phyloP scores from a whole-genome alignment of 2,797 vertebrate genomes.

The Helostoma temminkii region DNA sequence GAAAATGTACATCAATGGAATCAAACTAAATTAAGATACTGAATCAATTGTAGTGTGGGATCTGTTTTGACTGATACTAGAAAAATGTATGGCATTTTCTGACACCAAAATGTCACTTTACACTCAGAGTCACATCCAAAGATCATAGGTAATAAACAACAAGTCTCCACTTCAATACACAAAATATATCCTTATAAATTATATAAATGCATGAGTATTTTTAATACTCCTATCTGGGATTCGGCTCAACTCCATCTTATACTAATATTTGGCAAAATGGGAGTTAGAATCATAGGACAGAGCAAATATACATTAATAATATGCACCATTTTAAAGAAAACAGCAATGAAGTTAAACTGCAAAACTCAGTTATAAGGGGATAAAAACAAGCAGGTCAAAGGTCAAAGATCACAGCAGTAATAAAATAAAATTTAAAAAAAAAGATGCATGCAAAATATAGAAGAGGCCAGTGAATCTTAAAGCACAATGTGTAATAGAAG shows the following conservation, averaged over 20 bases:
- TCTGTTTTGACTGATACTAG: conserved; percentile 76
- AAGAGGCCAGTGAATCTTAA: conserved; percentile 77
- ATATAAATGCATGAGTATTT: conserved; percentile 84
- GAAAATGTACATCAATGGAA: conserved; percentile 88
- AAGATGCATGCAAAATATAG: conserved; percentile 81
- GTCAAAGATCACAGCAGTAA: conserved; percentile 68
- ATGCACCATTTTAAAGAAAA: conserved; percentile 75
- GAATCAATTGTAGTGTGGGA: conserved; percentile 72
- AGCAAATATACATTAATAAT: conserved; percentile 74
- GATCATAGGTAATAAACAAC: conserved; percentile 83
- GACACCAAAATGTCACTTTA: conserved; percentile 82
- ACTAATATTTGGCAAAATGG: conserved; percentile 83
- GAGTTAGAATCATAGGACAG: conserved; percentile 65
- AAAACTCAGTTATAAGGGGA: conserved; percentile 58
- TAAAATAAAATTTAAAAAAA: too few species aligned
- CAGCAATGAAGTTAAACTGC: conserved; percentile 55
- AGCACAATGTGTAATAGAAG: conserved; percentile 79
- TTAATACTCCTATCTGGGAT: conserved; percentile 76
- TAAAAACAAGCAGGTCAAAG: conserved; percentile 70
- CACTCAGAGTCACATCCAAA: conserved; percentile 81
- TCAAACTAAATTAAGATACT: conserved; percentile 81
- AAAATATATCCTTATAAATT: conserved; percentile 90
- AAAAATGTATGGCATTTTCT: conserved; percentile 80
- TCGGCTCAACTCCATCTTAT: conserved; percentile 72
- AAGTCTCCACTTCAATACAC: conserved; percentile 86